Evolutionary conservation across 2,888 invertebrate species (phyloP), one percentile per base, ranked within the genome.

Genomic region (Liopterus haemorrhoidalis): DNA sequence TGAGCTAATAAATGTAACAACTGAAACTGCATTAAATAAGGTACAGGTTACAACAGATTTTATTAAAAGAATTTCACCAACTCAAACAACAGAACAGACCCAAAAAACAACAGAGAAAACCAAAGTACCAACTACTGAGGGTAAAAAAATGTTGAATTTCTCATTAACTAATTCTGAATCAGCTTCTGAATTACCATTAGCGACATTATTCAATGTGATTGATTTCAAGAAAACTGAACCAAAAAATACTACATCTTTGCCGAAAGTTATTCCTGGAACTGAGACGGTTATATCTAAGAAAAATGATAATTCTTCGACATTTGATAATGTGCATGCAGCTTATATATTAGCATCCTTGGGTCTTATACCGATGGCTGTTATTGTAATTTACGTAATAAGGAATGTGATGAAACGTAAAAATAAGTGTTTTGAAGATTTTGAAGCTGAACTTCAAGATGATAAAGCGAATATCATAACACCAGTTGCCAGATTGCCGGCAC

Each of bases 341-440:
- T 75, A 78, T 51, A 74, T 79, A 4, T 62, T 79, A 53, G 78
- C 77, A 40, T 78, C 76, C 0, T 63, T 79, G 33, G 78, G 78
- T 5, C 73, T 78, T 54, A 59, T 79, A 15, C 79, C 79, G 1
- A 68, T 79, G 22, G 67, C 73, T 38, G 74, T 76, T 11, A 76
- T 79, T 21, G 66, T 78, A 33, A 67, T 71, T 5, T 78, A 78
- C 59, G 66, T 78, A 36, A 62, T 74, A 55, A 71, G 75, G 50
- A 75, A 73, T 55, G 60, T 76, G 46, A 62, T 78, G 41, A 70
- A 74, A 54, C 25, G 31, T 19, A 75, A 73, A 44, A 70, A 62
- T 3, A 63, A 77, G 52, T 68, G 70, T 55, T 15, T 45, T 6
- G 73, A 74, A 67, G 72, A 72, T 47, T 64, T 73, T 44, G 76